Evolutionary conservation across 2,113 vertebrate species (phyloP), one percentile per base, ranked within the genome.

Genomic region (Tympanuchus pallidicinctus): DNA sequence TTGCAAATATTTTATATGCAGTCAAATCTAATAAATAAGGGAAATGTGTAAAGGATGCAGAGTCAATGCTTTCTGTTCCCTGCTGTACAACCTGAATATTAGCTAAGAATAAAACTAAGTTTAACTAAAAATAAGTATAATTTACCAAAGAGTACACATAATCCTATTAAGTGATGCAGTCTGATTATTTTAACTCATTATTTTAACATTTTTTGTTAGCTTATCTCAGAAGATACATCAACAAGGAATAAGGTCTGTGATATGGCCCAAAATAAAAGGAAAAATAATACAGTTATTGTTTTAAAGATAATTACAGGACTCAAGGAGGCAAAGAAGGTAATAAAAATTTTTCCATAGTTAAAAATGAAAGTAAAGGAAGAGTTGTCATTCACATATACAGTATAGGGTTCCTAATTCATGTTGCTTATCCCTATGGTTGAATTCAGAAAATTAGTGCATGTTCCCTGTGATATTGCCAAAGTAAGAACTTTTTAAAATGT

Each of bases 391-490:
- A 15, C 6, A 9, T 12, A 14, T 34, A 60, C 3, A n/a, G 9
- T 14, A 69, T 67, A 70, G 6, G 8, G 65, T 73, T 86, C 19
- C 11, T 81, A 74, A 66, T 70, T 86, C 69, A 52, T 22, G 13
- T 48, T 78, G 24, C 5, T 89, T 87, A 56, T 78, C 27, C 18
- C 11, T 42, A 1, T 59, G 27, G 0, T 1, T 25, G 28, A 59
- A 27, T 67, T 95, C 45, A 63, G 60, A 80, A 66, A 1, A 2
- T 1, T 48, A 45, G 20, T 30, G 3, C 1, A 4, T 60, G 45
- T 77, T 43, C 3, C 17, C 28, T 43, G 25, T 25, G 47, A 56
- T 1, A 1, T 8, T 34, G 74, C 28, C 0, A 1, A 73, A 84
- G 30, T 67, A 54, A 56, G 3, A 38, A 5, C 0, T 86, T 77